Percentiles rank a stretch among this genome's conserved stretches.
These are phyloP conservation scores for Caprella mutica DNA, from an alignment of 2,888 invertebrate species.

Conservation along the genomic window DNA sequence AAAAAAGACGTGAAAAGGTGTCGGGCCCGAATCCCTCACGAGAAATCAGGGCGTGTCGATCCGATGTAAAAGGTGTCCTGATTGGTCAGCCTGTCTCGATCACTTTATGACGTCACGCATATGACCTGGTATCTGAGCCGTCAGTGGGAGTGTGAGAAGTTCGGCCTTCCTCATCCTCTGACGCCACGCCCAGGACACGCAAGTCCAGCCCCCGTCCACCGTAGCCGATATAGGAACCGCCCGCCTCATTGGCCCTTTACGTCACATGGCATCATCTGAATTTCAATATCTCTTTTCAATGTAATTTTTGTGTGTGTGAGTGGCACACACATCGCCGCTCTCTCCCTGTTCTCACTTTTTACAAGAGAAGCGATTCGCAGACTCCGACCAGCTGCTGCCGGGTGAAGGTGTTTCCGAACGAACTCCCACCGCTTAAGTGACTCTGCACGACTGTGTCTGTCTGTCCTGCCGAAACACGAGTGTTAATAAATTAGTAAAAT, in stretches of 20 bases:
- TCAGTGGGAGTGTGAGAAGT: not conserved
- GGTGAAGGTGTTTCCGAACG: too few relatives aligned
- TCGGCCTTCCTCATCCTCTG: not conserved
- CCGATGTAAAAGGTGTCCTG: slow-evolving; percentile 8
- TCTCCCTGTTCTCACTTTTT: too few relatives aligned
- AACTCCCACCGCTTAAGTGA: too few relatives aligned
- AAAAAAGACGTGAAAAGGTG: not conserved
- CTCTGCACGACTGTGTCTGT: too few relatives aligned
- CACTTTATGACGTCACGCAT: not conserved
- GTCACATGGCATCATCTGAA: slow-evolving; percentile 33
- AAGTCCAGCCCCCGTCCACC: too few relatives aligned
- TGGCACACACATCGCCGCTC: too few relatives aligned
- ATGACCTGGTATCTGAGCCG: not conserved
- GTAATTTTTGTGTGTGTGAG: slow-evolving; percentile 30
- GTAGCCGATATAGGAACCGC: too few relatives aligned
- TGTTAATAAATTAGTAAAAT: too few relatives aligned
- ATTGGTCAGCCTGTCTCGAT: slow-evolving; percentile 3
- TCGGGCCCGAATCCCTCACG: not conserved
- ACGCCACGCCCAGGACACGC: not conserved
- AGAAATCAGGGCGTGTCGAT: not conserved
- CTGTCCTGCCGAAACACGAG: too few relatives aligned
- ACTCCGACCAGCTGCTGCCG: too few relatives aligned
- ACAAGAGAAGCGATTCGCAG: too few relatives aligned
- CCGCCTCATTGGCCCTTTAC: slow-evolving; percentile 23
- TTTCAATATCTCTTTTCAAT: slow-evolving; percentile 34